Percentiles rank a stretch among this genome's conserved stretches.
These are phyloP conservation scores for Helogale parvula DNA, from an alignment of 2,113 vertebrate species.

Conservation along the genomic window DNA sequence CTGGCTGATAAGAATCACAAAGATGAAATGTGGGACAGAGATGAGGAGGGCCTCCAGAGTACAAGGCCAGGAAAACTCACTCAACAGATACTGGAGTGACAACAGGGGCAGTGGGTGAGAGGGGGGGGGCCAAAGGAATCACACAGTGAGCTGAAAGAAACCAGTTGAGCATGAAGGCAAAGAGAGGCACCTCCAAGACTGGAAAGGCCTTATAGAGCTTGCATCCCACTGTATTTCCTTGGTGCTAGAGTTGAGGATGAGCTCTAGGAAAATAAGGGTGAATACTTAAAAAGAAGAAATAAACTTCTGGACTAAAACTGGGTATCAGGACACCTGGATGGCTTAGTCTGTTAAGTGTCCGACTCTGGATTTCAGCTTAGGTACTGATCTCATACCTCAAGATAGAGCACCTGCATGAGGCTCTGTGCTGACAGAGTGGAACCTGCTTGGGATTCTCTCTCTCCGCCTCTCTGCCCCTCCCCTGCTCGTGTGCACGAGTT, in stretches of 20 bases:
- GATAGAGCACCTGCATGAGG: too few species aligned
- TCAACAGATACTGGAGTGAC: not conserved
- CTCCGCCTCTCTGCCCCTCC: too few species aligned
- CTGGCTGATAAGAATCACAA: not conserved
- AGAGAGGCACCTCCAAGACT: not conserved
- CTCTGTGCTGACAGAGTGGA: too few species aligned
- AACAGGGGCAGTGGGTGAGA: not conserved
- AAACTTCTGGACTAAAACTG: not conserved
- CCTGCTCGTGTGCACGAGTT: too few species aligned
- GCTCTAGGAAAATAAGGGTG: not conserved
- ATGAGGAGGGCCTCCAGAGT: not conserved
- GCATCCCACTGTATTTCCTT: not conserved
- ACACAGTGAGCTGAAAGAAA: not conserved
- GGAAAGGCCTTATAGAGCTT: not conserved
- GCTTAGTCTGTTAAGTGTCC: too few species aligned
- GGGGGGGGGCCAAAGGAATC: not conserved
- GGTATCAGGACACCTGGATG: not conserved
- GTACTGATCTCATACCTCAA: too few species aligned
- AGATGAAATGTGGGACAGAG: not conserved
- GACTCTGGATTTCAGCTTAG: too few species aligned
- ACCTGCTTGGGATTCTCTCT: too few species aligned
- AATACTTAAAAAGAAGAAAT: not conserved
- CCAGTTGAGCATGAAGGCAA: not conserved
- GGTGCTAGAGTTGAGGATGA: not conserved
- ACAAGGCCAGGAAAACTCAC: not conserved